phyloP scores from a whole-genome alignment of 1,140 invertebrate genomes.

The Oscheius sp. region DNA sequence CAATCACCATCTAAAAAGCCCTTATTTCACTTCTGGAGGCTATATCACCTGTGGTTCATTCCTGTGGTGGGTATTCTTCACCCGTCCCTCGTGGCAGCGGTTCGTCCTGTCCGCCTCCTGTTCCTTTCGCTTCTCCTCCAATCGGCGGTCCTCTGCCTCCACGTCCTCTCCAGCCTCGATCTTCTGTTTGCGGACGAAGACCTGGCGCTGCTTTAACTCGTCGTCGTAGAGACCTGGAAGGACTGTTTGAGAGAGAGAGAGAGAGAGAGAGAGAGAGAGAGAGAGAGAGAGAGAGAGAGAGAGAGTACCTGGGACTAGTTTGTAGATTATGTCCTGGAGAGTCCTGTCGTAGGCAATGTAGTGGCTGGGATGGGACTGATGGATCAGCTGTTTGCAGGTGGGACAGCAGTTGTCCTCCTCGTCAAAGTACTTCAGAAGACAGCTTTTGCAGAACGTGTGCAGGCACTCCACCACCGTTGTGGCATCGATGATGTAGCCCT shows the following conservation, averaged over 20 bases:
- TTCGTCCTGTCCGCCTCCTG: conserved; percentile 9
- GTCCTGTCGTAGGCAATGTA: conserved; percentile 61
- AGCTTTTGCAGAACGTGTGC: conserved; percentile 66
- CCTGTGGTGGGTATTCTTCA: conserved; percentile 11
- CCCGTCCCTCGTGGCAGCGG: conserved; percentile 8
- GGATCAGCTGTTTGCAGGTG: conserved; percentile 63
- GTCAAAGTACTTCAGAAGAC: conserved; percentile 64
- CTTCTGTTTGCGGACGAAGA: conserved; percentile 1
- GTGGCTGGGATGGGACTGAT: conserved; percentile 65
- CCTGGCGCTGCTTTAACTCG: conserved; percentile 10
- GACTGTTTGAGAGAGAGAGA: neutral
- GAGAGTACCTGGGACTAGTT: conserved; percentile 56
- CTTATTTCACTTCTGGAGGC: neutral
- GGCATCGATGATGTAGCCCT: conserved; percentile 65
- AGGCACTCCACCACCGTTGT: conserved; percentile 66
- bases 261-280: neutral
- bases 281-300: neutral
- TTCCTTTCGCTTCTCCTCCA: neutral
- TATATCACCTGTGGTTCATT: conserved; percentile 1
- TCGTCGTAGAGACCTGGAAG: conserved; percentile 45
- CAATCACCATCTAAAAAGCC: conserved; percentile 13
- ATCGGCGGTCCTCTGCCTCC: conserved; percentile 14
- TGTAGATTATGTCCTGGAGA: conserved; percentile 63
- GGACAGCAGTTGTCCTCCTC: conserved; percentile 61
- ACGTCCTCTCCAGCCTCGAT: conserved; percentile 14